Evolutionary conservation across 2,888 invertebrate genomes (phyloP).

Genomic region (Arctia plantaginis): DNA sequence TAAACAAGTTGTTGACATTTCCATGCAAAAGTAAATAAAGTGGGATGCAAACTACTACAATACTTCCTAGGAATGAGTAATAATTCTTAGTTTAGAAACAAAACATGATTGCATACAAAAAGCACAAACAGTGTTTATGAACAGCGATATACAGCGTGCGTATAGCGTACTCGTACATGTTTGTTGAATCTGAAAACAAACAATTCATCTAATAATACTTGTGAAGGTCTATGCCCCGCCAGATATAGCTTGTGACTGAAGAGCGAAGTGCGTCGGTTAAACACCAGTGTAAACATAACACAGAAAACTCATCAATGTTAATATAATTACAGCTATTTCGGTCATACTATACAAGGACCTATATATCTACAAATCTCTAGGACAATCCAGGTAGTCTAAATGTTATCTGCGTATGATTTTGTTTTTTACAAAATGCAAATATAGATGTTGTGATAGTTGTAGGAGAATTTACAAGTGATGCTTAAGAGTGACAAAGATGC

Average conservation of each 20-base stretch:
- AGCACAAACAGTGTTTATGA: slow-evolving; percentile 13
- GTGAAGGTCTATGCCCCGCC: slow-evolving; percentile 22
- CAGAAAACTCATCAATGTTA: slow-evolving; percentile 8
- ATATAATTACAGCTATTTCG: background rate
- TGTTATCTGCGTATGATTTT: no score
- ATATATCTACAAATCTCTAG: background rate
- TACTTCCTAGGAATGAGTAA: background rate
- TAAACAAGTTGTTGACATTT: background rate
- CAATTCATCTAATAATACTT: slow-evolving; percentile 20
- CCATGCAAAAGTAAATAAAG: background rate
- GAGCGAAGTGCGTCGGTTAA: slow-evolving; percentile 1
- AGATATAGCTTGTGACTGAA: slow-evolving; percentile 15
- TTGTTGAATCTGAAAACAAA: slow-evolving; percentile 18
- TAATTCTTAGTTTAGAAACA: slow-evolving; percentile 7
- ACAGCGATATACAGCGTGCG: background rate
- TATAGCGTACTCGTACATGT: background rate
- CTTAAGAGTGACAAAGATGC: no score
- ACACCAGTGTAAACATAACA: background rate
- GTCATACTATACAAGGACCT: background rate
- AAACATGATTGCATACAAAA: background rate
- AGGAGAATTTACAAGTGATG: no score
- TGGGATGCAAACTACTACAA: background rate
- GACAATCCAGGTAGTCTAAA: no score
- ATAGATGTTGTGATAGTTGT: no score
- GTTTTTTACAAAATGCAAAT: no score